These are phyloP conservation scores for Rhipidura dahli DNA, from an alignment of 2,113 vertebrate genomes.

Conservation along the genomic window DNA sequence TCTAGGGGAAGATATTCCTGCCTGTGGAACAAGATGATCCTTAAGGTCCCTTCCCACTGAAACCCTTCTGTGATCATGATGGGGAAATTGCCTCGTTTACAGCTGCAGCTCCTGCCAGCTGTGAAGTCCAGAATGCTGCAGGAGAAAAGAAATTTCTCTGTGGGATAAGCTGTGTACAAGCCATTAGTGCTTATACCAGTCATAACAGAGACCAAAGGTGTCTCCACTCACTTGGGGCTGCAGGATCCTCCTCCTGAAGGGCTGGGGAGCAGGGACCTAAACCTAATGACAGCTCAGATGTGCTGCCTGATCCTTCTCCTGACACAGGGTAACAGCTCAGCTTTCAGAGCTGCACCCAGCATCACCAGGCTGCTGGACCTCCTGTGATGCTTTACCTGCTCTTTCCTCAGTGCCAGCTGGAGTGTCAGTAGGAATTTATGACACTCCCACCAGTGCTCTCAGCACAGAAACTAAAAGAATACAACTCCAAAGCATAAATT, in stretches of 20 bases:
- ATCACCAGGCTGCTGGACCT: background rate
- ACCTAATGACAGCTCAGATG: background rate
- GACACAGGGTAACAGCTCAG: background rate
- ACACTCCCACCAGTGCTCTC: background rate
- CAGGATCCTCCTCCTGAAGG: background rate
- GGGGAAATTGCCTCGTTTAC: background rate
- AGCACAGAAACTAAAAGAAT: background rate
- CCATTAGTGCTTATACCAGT: background rate
- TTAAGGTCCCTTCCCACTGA: background rate
- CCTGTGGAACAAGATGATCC: background rate
- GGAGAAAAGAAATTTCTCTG: background rate
- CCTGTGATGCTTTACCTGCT: background rate
- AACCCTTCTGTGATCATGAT: background rate
- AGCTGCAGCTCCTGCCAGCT: background rate
- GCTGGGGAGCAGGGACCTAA: background rate
- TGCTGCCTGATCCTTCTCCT: background rate
- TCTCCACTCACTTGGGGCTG: background rate
- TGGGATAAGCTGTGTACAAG: background rate
- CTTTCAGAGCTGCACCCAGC: background rate
- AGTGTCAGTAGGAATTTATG: background rate
- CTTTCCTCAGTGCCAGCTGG: background rate
- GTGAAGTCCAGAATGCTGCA: background rate
- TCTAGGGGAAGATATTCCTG: background rate
- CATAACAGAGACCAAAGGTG: background rate
- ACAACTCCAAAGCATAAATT: background rate